phyloP scores from a whole-genome alignment of 2,888 invertebrate species.

The Hyppa rectilinea region DNA sequence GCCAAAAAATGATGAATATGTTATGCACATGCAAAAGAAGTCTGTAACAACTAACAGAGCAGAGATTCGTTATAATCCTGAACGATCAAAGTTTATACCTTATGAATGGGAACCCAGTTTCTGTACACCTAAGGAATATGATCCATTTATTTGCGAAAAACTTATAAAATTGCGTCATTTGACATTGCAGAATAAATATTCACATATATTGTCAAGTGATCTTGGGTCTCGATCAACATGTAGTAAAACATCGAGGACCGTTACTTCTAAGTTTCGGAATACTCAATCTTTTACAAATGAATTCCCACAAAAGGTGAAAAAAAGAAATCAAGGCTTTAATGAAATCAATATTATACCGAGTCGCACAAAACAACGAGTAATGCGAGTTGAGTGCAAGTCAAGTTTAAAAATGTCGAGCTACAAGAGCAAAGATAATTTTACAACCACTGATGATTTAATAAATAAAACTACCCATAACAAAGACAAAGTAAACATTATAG shows the following conservation, averaged over 20 bases:
- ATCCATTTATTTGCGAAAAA: slow-evolving; percentile 20
- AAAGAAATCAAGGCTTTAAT: background rate
- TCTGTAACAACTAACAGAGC: slow-evolving; percentile 30
- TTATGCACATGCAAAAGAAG: slow-evolving; percentile 45
- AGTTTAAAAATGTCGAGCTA: slow-evolving; percentile 21
- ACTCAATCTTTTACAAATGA: background rate
- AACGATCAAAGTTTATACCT: slow-evolving; percentile 34
- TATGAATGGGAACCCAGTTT: slow-evolving; percentile 54
- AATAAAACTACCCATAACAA: background rate
- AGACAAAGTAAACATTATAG: slow-evolving; percentile 20
- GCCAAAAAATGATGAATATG: slow-evolving; percentile 14
- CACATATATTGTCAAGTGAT: background rate
- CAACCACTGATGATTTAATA: background rate
- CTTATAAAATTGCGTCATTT: slow-evolving; percentile 2
- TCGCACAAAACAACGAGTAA: slow-evolving; percentile 29
- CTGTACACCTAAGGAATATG: slow-evolving; percentile 9
- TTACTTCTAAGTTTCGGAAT: slow-evolving; percentile 11
- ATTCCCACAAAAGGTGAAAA: background rate
- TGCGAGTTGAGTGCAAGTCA: slow-evolving; percentile 30
- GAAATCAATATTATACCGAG: background rate
- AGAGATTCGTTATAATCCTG: slow-evolving; percentile 13
- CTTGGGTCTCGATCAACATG: slow-evolving; percentile 16
- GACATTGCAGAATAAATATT: slow-evolving; percentile 23
- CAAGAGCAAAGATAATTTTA: background rate
- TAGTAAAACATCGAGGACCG: slow-evolving; percentile 9